Conservation (phyloP, 2,888 invertebrate genomes). For the Drosophila greeni region DNA sequence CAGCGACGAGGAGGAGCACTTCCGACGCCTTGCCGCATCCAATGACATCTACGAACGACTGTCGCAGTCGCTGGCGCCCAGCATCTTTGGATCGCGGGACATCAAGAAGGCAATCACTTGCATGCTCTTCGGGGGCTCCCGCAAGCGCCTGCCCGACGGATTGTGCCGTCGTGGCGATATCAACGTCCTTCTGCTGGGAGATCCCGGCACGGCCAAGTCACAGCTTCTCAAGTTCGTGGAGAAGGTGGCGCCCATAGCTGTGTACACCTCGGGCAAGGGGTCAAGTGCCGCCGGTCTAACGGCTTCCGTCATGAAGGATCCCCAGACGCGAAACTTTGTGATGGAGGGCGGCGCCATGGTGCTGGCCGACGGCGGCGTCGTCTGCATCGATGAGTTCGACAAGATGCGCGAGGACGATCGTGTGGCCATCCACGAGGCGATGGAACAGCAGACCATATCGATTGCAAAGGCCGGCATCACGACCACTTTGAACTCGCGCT, state of each 20-base stretch:
- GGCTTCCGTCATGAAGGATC: conserved; percentile 97
- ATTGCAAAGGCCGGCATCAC: conserved; percentile 99
- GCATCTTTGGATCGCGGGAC: conserved; percentile 95
- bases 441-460: conserved; percentile 99
- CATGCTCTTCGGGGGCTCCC: conserved; percentile 94
- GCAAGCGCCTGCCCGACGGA: conserved; percentile 95
- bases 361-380: conserved; percentile 98
- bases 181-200: conserved; percentile 95
- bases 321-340: conserved; percentile 90
- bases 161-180: conserved; percentile 97
- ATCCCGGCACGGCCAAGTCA: conserved; percentile 99
- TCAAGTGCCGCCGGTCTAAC: conserved; percentile 99
- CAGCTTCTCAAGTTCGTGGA: conserved; percentile 98
- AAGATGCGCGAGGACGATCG: conserved; percentile 99
- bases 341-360: conserved; percentile 99
- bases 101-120: conserved; percentile 98
- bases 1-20: conserved; percentile 83
- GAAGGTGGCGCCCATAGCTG: conserved; percentile 93
- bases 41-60: conserved; percentile 93
- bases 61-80: conserved; percentile 95
- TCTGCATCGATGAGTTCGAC: conserved; percentile 99
- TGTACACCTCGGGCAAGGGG: conserved; percentile 99
- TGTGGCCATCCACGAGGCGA: conserved; percentile 99
- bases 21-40: conserved; percentile 87
- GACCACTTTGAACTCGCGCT: conserved; percentile 97